A percentile compares a stretch with the other conserved stretches of the same genome.
These are phyloP conservation scores for Dasysyrphus tricinctus DNA, from an alignment of 2,888 invertebrate species.

Conservation along the genomic window DNA sequence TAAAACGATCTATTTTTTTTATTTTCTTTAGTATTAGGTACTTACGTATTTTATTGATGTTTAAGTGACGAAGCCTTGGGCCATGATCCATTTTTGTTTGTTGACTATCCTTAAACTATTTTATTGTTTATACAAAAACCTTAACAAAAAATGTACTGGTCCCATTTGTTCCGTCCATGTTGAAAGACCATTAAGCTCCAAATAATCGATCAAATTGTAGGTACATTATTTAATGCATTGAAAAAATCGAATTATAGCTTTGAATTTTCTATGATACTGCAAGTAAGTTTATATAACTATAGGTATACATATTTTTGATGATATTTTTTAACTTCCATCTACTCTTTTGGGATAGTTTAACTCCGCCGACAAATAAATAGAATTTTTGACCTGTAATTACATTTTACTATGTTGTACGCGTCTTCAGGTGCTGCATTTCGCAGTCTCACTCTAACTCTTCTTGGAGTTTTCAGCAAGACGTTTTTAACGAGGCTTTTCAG, in stretches of 20 bases:
- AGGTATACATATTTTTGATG: neutral
- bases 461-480: neutral
- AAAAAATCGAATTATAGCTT: neutral
- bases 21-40: neutral
- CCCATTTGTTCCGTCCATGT: constrained; percentile 19
- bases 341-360: neutral
- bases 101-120: neutral
- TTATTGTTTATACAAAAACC: neutral
- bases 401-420: no score
- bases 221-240: neutral
- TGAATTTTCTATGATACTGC: neutral
- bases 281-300: neutral
- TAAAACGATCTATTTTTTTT: neutral
- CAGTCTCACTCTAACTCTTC: neutral
- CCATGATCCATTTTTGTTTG: neutral
- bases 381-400: neutral
- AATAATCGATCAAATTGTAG: neutral
- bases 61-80: neutral
- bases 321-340: neutral
- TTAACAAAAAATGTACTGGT: neutral
- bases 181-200: neutral
- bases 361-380: neutral
- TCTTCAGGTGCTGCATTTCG: neutral
- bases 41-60: neutral
- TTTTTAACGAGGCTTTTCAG: neutral